Evolutionary conservation across 2,797 vertebrate species (phyloP), one percentile per base, ranked within the genome.

Genomic region (Lagodon rhomboides): DNA sequence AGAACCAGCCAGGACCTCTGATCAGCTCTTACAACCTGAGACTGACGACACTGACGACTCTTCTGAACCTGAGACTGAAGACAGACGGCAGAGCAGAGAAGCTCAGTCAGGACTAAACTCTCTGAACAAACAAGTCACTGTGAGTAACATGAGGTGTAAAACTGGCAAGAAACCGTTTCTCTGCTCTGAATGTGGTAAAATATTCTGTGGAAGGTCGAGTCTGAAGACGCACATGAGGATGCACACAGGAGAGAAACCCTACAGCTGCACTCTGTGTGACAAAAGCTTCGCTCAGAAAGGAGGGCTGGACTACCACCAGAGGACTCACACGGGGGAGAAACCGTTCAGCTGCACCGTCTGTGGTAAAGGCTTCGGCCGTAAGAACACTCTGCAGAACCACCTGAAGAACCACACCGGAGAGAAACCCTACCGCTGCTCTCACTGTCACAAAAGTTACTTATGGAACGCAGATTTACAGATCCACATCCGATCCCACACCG

Each of bases 121-220:
- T 13, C 6, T 53, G n/a, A 53, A 12, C 13, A 55, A 25, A 23
- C 9, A 34, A 34, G 22, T 23, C 2, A 0, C n/a, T 23, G 51
- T 53, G 1, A 23, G 22, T 55, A 8, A 25, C 13, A 9, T 15
- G 12, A 10, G 23, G 15, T 22, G 22, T 25, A 55, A 15, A 1
- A 25, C 34, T 41, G 50, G 5, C 25, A 16, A 68, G 22, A 54
- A 12, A 25, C 11, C 41, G 15, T 56, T 55, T 5, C 22, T 25
- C 20, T 58, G 68, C 13, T 47, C 27, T 23, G 55, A 58, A 13
- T 70, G 55, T 59, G 54, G 55, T n/a, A 47, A 59, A 49, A 22
- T 25, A 23, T 70, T 70, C 6, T 20, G 20, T 7, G 2, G 3
- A 22, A 38, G 9, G 3, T 34, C 44, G 11, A n/a, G 22, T 12